A percentile compares a stretch with the other conserved stretches of the same genome.
phyloP scores from a whole-genome alignment of 2,797 vertebrate genomes.

The Buceros bicornis region DNA sequence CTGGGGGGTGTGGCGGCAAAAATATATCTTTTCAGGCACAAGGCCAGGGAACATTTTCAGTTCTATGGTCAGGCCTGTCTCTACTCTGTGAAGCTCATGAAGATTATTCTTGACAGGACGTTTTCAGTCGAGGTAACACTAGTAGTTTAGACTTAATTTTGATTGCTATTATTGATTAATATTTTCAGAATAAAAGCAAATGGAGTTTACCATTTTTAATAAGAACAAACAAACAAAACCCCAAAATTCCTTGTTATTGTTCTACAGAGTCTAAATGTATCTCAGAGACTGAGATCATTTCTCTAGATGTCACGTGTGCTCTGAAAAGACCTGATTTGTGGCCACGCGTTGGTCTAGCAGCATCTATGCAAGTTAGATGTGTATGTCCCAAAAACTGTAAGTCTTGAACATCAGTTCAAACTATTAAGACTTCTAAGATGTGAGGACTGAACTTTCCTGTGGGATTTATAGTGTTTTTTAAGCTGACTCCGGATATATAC shows the following conservation, averaged over 20 bases:
- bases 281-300: neutral
- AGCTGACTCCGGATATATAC: neutral
- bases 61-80: neutral
- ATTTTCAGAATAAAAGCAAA: neutral
- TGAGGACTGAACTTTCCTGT: neutral
- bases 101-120: neutral
- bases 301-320: neutral
- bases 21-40: neutral
- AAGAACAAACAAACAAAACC: no score
- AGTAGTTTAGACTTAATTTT: neutral
- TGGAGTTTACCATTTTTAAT: neutral
- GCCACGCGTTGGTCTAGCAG: neutral
- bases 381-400: neutral
- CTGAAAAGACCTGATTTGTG: neutral
- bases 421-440: neutral
- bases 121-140: neutral
- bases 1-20: no score
- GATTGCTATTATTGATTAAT: neutral
- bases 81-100: neutral
- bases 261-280: neutral
- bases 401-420: neutral
- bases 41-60: neutral
- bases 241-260: neutral
- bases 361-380: neutral
- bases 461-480: neutral